Base-by-base conservation (phyloP, 2,113 vertebrate genomes). In the Meles meles region DNA sequence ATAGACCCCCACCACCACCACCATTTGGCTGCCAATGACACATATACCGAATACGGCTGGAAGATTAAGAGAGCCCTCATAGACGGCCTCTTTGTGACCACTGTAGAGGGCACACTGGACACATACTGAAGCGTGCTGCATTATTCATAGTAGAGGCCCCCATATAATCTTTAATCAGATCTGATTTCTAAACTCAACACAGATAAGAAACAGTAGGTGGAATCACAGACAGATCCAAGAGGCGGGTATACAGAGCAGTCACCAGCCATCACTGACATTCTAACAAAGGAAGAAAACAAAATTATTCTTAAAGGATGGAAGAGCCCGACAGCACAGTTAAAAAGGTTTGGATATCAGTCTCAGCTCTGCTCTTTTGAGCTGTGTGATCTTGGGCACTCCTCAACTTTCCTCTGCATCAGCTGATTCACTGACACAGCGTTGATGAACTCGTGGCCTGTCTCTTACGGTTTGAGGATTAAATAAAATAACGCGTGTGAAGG, bases 261-360 rank as follows among this genome's bases (percentile, higher is more conserved):
- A 23, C 34, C 47, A 76, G 69, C 11, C 55, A 59, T 0, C 23
- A 11, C 69, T 80, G 63, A 67, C n/a, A 34, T 61, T 95, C 52
- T 67, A 67, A 67, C 23, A 92, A 90, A 77, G 49, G 76, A 92
- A 21, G 95, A 65, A 88, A 88, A 59, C 34, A 81, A 94, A 80
- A 81, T 17, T 37, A 20, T 31, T 44, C 34, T 37, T 47, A 34
- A 42, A 74, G 86, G 71, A 93, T n/a, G 11, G 3, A 65, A 72
- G 52, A 57, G 25, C 65, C 80, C n/a, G 6, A 17, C n/a, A 27
- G 8, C 31, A 4, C 8, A 79, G 44, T 31, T 55, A 25, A 7
- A 95, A 81, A 27, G 37, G 27, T 7, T 9, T 37, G 23, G 29
- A 29, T 57, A 83, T 20, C 59, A 42, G 9, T 14, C 52, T 39